Percentiles rank a stretch among this genome's conserved stretches.
Evolutionary conservation across 2,797 vertebrate species (phyloP).

Genomic region (Halcyon badia): DNA sequence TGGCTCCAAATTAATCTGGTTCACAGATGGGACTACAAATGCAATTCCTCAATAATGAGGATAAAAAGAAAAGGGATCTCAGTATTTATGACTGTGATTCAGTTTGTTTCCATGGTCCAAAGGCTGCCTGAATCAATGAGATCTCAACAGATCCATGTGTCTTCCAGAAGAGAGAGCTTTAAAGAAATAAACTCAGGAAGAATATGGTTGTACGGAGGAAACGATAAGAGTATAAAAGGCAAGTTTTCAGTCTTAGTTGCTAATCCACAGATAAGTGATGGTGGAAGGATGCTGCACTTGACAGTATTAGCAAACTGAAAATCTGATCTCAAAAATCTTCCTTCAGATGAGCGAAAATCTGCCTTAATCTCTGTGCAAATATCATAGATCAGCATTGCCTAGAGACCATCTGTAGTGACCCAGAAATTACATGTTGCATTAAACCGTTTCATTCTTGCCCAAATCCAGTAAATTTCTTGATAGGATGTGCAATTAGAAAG

Average conservation of each 20-base stretch:
- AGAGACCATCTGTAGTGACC: neutral
- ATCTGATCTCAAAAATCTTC: neutral
- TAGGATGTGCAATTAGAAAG: neutral
- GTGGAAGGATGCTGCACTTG: neutral
- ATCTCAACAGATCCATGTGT: neutral
- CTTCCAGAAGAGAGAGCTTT: neutral
- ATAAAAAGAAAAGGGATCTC: neutral
- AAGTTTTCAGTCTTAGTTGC: neutral
- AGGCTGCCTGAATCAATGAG: neutral
- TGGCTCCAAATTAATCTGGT: constrained; percentile 75
- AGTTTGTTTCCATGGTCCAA: neutral
- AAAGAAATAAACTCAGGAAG: neutral
- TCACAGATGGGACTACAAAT: constrained; percentile 74
- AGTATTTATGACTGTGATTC: neutral
- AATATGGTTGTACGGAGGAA: neutral
- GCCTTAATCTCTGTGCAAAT: neutral
- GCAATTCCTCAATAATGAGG: constrained; percentile 52
- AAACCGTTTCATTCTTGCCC: neutral
- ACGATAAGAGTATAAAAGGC: neutral
- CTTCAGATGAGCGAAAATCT: constrained; percentile 26
- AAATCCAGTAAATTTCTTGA: neutral
- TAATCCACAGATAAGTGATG: neutral
- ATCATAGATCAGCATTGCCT: neutral
- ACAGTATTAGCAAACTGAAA: neutral
- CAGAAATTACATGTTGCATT: neutral